Conservation (phyloP, 2,797 vertebrate genomes). For the Manis pentadactyla region DNA sequence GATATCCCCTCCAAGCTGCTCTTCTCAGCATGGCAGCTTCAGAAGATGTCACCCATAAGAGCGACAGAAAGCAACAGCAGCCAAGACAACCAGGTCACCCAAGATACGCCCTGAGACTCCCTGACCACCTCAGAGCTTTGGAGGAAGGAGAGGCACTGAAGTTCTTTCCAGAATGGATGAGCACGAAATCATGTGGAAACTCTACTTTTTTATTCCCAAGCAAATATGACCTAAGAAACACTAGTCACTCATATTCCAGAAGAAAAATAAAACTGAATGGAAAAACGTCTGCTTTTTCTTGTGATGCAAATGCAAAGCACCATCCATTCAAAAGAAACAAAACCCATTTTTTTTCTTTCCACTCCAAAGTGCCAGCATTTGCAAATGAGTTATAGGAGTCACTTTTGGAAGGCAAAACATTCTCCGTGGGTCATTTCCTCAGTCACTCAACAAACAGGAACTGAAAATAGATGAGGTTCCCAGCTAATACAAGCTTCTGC, state of each 20-base stretch:
- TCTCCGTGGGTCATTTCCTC: constrained; percentile 66
- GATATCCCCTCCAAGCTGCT: not conserved
- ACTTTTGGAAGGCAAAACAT: constrained; percentile 55
- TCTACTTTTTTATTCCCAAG: not conserved
- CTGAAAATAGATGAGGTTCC: constrained; percentile 43
- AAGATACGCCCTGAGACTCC: not conserved
- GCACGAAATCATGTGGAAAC: not conserved
- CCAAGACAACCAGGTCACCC: not conserved
- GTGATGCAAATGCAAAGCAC: not conserved
- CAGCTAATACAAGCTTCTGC: not conserved
- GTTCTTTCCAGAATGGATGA: not conserved
- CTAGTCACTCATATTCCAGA: not conserved
- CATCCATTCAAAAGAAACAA: not conserved
- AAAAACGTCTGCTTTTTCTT: not conserved
- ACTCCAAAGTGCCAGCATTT: constrained; percentile 56
- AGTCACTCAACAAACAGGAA: constrained; percentile 43
- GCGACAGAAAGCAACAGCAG: not conserved
- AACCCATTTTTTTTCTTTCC: constrained; percentile 47
- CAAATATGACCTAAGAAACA: not conserved
- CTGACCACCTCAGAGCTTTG: not conserved
- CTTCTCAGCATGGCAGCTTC: not conserved
- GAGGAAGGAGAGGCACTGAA: not conserved
- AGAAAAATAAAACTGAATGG: not conserved
- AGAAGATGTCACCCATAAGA: not conserved
- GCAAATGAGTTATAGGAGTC: constrained; percentile 59